Evolutionary conservation across 2,113 vertebrate genomes (phyloP).

Genomic region (Budorcas taxicolor): DNA sequence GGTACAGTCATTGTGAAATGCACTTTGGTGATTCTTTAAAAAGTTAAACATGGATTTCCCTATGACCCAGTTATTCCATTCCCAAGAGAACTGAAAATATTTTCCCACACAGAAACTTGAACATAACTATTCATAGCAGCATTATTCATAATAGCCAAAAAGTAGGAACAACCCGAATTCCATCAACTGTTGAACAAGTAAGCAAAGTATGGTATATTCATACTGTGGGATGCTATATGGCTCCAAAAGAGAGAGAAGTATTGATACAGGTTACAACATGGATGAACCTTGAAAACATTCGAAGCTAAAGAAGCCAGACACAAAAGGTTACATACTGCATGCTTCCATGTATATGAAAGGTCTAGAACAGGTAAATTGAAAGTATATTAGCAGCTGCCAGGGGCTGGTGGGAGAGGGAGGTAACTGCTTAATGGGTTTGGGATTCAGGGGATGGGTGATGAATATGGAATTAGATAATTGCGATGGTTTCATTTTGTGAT

Average conservation of each 20-base stretch:
- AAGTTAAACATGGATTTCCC: not conserved
- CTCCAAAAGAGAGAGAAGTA: not conserved
- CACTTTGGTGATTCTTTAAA: not conserved
- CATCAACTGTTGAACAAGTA: not conserved
- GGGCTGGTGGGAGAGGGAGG: not conserved
- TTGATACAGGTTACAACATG: not conserved
- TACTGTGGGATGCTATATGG: not conserved
- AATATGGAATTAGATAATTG: not conserved
- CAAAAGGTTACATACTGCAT: not conserved
- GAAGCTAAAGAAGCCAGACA: not conserved
- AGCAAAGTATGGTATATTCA: not conserved
- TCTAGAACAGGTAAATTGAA: not conserved
- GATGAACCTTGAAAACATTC: not conserved
- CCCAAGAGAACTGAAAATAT: not conserved
- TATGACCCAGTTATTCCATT: not conserved
- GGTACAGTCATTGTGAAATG: not conserved
- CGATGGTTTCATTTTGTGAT: not conserved
- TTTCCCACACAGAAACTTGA: not conserved
- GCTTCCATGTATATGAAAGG: not conserved
- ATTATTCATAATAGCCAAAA: not conserved
- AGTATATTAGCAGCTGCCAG: not conserved
- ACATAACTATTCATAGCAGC: not conserved
- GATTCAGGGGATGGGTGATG: accelerated
- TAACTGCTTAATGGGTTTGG: not conserved
- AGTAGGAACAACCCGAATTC: not conserved